A percentile compares a stretch with the other conserved stretches of the same genome.
phyloP scores from a whole-genome alignment of 2,888 invertebrate genomes.

The Latrodectus elegans region DNA sequence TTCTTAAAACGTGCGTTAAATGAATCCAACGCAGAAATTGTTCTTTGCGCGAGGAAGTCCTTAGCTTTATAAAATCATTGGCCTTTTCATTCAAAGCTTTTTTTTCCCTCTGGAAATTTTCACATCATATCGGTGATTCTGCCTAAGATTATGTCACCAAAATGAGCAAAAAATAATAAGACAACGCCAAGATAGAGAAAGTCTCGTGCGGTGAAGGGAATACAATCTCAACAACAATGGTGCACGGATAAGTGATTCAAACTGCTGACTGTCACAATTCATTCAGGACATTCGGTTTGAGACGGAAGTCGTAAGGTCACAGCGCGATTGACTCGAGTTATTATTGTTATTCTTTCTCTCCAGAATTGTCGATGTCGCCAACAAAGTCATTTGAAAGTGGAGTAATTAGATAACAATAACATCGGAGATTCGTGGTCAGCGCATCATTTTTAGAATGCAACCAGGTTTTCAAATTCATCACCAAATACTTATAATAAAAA shows the following conservation, averaged over 20 bases:
- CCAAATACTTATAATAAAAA: too few species aligned
- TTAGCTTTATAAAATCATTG: neutral
- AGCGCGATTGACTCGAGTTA: slow-evolving; percentile 1
- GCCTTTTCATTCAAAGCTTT: neutral
- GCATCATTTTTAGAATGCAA: too few species aligned
- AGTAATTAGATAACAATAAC: too few species aligned
- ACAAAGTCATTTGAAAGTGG: neutral
- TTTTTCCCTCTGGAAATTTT: neutral
- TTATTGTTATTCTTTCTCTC: slow-evolving; percentile 1
- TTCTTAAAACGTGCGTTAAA: too few species aligned
- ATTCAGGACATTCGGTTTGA: slow-evolving; percentile 31
- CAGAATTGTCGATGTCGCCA: neutral
- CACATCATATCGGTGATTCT: neutral
- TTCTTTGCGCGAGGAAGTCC: neutral
- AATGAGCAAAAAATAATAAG: neutral
- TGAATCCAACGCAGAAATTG: neutral
- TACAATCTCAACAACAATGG: slow-evolving; percentile 26
- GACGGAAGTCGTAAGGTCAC: slow-evolving; percentile 15
- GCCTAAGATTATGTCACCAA: neutral
- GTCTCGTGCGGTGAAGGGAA: neutral
- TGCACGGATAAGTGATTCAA: neutral
- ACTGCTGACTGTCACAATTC: slow-evolving; percentile 29
- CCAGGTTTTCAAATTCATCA: too few species aligned
- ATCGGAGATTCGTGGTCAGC: too few species aligned
- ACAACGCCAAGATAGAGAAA: slow-evolving; percentile 21